phyloP scores from a whole-genome alignment of 2,888 invertebrate species.

The Netelia fuscicornis region DNA sequence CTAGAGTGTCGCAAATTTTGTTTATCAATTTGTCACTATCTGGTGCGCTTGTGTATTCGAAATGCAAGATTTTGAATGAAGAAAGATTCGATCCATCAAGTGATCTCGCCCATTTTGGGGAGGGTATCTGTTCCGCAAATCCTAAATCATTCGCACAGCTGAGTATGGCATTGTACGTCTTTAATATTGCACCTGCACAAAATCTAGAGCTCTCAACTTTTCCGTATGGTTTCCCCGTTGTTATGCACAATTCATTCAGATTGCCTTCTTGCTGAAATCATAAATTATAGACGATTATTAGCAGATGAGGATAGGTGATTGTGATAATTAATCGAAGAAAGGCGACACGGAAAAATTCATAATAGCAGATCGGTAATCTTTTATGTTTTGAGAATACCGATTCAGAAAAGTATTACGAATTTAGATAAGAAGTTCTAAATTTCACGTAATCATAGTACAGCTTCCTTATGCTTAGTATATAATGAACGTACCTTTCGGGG shows the following conservation, averaged over 20 bases:
- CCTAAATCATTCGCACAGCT: conserved; percentile 70
- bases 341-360: conserved; percentile 1
- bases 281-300: conserved; percentile 70
- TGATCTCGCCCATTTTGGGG: conserved; percentile 61
- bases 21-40: conserved; percentile 70
- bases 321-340: background rate
- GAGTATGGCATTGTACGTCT: conserved; percentile 74
- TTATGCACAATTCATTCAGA: conserved; percentile 74
- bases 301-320: background rate
- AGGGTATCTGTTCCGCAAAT: conserved; percentile 70
- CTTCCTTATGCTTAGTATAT: background rate
- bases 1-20: conserved; percentile 74
- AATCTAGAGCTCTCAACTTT: conserved; percentile 88
- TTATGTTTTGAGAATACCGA: background rate
- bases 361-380: background rate
- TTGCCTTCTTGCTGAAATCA: conserved; percentile 83
- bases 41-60: conserved; percentile 72
- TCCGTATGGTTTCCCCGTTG: conserved; percentile 86
- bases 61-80: conserved; percentile 70
- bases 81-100: conserved; percentile 47
- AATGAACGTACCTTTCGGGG: background rate
- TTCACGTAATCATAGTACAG: background rate
- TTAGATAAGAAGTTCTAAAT: background rate
- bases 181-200: conserved; percentile 77
- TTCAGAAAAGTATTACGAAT: background rate